Evolutionary conservation across 2,113 vertebrate genomes (phyloP), one percentile per base, ranked within the genome.

Genomic region (Nymphicus hollandicus): DNA sequence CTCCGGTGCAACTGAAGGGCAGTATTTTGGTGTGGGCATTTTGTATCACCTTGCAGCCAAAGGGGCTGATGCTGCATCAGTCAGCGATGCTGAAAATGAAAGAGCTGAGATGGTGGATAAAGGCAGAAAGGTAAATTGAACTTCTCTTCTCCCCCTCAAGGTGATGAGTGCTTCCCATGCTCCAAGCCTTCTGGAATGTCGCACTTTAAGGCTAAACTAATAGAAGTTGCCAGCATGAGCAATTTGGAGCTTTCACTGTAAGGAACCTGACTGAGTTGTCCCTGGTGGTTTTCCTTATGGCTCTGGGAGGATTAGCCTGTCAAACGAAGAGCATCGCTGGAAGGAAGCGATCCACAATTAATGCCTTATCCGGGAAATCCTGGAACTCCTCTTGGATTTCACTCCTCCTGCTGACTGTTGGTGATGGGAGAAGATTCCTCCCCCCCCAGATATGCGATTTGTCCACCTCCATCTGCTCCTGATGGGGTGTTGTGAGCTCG

Each of bases 81-180:
- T 90, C 96, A 93, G 81, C 50, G 56, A 95, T 52, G 91, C 93
- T 96, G 81, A 95, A 97, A n/a, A 22, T 6, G 23, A 35, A 73
- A 46, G 66, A 1, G 1, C 25, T 35, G 29, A 37, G 60, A 35
- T 47, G 41, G 91, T 89, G 94, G 69, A 85, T 85, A 73, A 74
- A 85, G 93, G 83, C 95, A 86, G 95, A 92, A 96, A 95, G 92
- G 93, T 73, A 94, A 96, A 95, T 96, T 95, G 68, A 94, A 91
- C 27, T 43, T 18, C 85, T 80, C 66, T 76, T 29, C 24, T 77
- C 80, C 35, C 25, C 89, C 91, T 70, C n/a, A 53, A 46, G 72
- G 73, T 79, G 89, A 17, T 70, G 66, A 94, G 97, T 27, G 71
- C 91, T 46, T 64, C 93, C 93, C 39, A 9, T 5, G 19, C 85